Evolutionary conservation across 1,140 invertebrate genomes (phyloP).

Genomic region (Bombyx mandarina): DNA sequence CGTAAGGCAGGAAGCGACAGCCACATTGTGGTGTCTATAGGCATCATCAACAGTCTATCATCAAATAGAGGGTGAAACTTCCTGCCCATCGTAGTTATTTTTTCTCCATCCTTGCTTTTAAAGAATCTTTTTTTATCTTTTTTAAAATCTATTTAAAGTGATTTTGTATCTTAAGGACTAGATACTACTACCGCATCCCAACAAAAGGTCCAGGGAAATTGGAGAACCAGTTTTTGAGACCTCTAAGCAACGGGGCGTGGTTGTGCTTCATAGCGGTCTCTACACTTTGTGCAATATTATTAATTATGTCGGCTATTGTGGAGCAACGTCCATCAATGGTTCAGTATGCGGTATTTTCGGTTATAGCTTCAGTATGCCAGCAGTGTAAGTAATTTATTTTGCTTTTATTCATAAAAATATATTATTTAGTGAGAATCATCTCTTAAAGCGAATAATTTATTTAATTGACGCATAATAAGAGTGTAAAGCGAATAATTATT

Average conservation of each 20-base stretch:
- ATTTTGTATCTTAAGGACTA: conserved; percentile 29
- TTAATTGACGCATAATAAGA: no score
- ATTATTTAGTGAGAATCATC: neutral
- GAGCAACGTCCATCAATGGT: conserved; percentile 25
- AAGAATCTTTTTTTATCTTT: neutral
- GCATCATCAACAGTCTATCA: neutral
- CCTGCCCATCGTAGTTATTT: neutral
- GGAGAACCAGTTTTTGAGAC: conserved; percentile 49
- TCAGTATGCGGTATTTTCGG: conserved; percentile 42
- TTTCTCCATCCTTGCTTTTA: no score
- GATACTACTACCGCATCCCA: conserved; percentile 48
- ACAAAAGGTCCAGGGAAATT: conserved; percentile 44
- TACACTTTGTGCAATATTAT: conserved; percentile 21
- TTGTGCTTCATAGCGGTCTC: conserved; percentile 25
- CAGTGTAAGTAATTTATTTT: conserved; percentile 37
- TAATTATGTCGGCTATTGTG: conserved; percentile 29
- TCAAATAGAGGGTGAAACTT: neutral
- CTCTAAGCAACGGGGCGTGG: conserved; percentile 33
- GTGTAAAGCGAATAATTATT: no score
- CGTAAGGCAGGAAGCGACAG: neutral
- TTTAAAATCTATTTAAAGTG: neutral
- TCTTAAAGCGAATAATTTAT: no score
- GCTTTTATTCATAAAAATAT: neutral
- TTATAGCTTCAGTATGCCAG: conserved; percentile 45
- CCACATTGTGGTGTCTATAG: neutral